Evolutionary conservation across 1,140 invertebrate genomes (phyloP), one percentile per base, ranked within the genome.

Genomic region (Cyrtorhinus lividipennis): DNA sequence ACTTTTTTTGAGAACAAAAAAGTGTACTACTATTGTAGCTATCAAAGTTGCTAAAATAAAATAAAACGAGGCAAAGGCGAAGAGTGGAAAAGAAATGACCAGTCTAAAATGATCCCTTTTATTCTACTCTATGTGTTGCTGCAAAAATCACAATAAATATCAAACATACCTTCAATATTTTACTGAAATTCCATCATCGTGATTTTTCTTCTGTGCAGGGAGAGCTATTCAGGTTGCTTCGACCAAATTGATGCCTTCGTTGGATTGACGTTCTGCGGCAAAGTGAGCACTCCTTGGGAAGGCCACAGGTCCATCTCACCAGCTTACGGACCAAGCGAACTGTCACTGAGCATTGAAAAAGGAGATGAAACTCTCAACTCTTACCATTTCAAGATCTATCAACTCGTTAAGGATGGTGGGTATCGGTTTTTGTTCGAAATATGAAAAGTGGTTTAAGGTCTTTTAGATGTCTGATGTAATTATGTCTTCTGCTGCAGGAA

Each of bases 201-300:
- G n/a, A n/a, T n/a, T n/a, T n/a, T n/a, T n/a, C n/a, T n/a, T n/a
- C n/a, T n/a, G n/a, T 53, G 24, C 24, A 70, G 70, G 61, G 77
- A 76, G 64, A 74, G 83, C 45, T 82, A 82, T 69, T 72, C 77
- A 0, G 79, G 81, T 45, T 88, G 86, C 67, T 83, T 88, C 62
- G 85, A 87, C 66, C 85, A 88, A 68, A 71, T 88, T 0, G 78
- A 80, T 18, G 68, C 72, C 1, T 65, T 83, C 2, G 66, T 86
- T 22, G 88, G 88, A 0, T 46, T 90, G 0, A 85, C 82, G 1
- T 68, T 88, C 25, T 90, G 87, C 68, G 82, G 79, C 27, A 76
- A 83, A 62, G 65, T 86, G 1, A 74, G 76, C 0, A 72, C 79
- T 59, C 82, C 83, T 1, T 70, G 73, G 72, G 70, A 75, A 70